Evolutionary conservation across 2,888 invertebrate genomes (phyloP).

Genomic region (Drosophila mercatorum): DNA sequence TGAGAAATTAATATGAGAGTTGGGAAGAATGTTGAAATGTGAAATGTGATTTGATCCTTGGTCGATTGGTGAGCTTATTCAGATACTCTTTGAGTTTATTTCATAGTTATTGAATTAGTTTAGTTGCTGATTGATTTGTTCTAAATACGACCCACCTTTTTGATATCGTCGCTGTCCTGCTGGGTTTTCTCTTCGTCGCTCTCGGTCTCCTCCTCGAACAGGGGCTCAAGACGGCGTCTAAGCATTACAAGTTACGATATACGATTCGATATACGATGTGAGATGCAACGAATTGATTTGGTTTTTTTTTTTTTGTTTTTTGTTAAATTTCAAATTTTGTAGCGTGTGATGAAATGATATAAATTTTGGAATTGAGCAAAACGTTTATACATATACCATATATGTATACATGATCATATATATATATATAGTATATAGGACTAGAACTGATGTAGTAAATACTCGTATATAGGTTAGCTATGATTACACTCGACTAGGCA

Average conservation of each 20-base stretch:
- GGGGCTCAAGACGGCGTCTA: conserved; percentile 91
- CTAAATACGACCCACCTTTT: conserved; percentile 85
- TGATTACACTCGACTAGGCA: conserved; percentile 29
- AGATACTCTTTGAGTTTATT: neutral
- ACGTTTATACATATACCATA: conserved; percentile 13
- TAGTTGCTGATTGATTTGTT: conserved; percentile 49
- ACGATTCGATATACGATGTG: conserved; percentile 61
- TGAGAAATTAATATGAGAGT: neutral
- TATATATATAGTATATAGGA: conserved; percentile 14
- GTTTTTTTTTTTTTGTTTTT: conserved; percentile 8
- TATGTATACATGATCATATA: neutral
- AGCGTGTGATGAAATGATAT: conserved; percentile 55
- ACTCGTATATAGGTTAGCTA: conserved; percentile 20
- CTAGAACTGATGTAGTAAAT: conserved; percentile 13
- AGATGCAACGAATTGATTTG: conserved; percentile 57
- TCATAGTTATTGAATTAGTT: neutral
- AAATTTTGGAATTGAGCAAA: conserved; percentile 57
- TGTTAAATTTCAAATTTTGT: conserved; percentile 49
- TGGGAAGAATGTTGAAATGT: neutral
- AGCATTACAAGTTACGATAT: conserved; percentile 72
- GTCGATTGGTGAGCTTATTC: conserved; percentile 1
- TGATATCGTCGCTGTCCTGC: conserved; percentile 84
- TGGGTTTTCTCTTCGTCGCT: conserved; percentile 86
- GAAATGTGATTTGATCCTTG: conserved; percentile 15
- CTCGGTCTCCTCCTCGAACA: conserved; percentile 93